Evolutionary conservation across 1,140 invertebrate genomes (phyloP).

Genomic region (Meloidogyne exigua): DNA sequence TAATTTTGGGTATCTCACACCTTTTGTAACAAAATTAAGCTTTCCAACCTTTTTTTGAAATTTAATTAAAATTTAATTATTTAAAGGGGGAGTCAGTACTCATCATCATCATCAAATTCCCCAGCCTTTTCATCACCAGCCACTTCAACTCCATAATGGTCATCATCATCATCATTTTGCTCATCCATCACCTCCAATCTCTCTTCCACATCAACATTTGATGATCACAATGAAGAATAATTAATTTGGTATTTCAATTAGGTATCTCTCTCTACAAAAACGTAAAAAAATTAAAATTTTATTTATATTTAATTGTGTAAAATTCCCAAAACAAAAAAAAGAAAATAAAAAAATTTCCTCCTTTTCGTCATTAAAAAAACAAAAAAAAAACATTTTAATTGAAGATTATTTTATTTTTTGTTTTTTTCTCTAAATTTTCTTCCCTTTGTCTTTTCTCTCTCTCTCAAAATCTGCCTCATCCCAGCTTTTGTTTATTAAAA

Average conservation of each 20-base stretch:
- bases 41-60: no score
- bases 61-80: not conserved
- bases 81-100: not conserved
- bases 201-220: conserved; percentile 4
- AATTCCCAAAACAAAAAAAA: no score
- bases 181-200: not conserved
- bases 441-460: no score
- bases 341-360: no score
- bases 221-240: conserved; percentile 1
- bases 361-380: no score
- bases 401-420: no score
- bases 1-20: no score
- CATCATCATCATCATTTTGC: not conserved
- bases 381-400: no score
- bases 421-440: no score
- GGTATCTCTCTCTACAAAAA: not conserved
- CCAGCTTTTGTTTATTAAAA: no score
- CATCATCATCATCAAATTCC: not conserved
- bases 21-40: no score
- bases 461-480: no score
- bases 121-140: not conserved
- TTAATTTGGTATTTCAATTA: not conserved
- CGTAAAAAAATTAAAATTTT: not conserved
- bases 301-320: not conserved
- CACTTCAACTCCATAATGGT: not conserved